Evolutionary conservation across 2,888 invertebrate genomes (phyloP).

Genomic region (Xestoiulus laeticollis): DNA sequence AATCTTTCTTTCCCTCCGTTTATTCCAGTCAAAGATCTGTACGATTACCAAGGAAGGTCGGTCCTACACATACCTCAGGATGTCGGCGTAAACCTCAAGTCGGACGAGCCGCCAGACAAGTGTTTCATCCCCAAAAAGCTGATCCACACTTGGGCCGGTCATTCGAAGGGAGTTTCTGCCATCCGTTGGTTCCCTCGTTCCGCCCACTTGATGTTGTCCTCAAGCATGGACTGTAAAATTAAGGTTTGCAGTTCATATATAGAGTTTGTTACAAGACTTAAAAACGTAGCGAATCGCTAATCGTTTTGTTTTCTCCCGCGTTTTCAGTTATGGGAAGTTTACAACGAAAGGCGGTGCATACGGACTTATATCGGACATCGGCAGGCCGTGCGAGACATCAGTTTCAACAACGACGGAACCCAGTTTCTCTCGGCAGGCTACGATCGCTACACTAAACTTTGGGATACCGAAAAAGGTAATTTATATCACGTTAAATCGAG

Average conservation of each 20-base stretch:
- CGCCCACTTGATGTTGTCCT: slow-evolving; percentile 93
- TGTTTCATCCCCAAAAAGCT: slow-evolving; percentile 97
- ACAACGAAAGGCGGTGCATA: slow-evolving; percentile 90
- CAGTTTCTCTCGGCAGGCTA: slow-evolving; percentile 94
- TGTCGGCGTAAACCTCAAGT: slow-evolving; percentile 86
- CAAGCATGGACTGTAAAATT: slow-evolving; percentile 95
- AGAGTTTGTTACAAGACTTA: no score
- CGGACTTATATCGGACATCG: slow-evolving; percentile 96
- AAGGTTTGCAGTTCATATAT: slow-evolving; percentile 71
- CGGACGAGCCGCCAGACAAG: slow-evolving; percentile 88
- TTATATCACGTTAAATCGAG: slow-evolving; percentile 66
- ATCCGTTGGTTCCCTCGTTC: slow-evolving; percentile 94
- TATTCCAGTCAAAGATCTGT: slow-evolving; percentile 84
- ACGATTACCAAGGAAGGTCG: slow-evolving; percentile 97
- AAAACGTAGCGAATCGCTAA: not conserved
- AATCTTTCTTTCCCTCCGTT: slow-evolving; percentile 50
- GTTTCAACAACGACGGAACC: slow-evolving; percentile 93
- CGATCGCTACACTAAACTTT: slow-evolving; percentile 95
- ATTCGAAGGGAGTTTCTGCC: slow-evolving; percentile 94
- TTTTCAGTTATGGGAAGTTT: slow-evolving; percentile 93
- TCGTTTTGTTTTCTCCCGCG: not conserved
- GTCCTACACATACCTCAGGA: slow-evolving; percentile 93
- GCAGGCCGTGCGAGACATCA: slow-evolving; percentile 94
- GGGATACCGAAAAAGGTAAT: slow-evolving; percentile 99
- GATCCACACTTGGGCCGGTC: slow-evolving; percentile 96